phyloP scores from a whole-genome alignment of 2,113 vertebrate species.

The Ardeotis arabs region DNA sequence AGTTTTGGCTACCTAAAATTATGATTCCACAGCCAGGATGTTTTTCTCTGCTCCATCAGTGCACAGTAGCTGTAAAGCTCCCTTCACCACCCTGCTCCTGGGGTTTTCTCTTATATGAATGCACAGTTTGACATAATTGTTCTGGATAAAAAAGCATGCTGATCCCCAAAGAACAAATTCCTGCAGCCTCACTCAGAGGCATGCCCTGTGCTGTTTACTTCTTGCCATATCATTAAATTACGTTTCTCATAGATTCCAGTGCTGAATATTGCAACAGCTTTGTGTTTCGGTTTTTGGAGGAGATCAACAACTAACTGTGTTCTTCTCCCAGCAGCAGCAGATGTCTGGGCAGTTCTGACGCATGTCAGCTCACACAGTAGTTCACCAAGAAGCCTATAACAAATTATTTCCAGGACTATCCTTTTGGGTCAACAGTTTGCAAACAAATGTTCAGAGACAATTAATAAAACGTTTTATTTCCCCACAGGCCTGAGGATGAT shows the following conservation, averaged over 20 bases:
- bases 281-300: background rate
- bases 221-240: background rate
- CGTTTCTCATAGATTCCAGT: background rate
- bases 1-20: background rate
- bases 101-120: background rate
- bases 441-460: slow-evolving; percentile 12
- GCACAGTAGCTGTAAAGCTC: background rate
- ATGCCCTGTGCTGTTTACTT: background rate
- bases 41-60: background rate
- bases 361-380: background rate
- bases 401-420: background rate
- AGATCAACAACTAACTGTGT: background rate
- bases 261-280: background rate
- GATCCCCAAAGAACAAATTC: background rate
- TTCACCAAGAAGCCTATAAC: background rate
- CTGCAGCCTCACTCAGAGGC: background rate
- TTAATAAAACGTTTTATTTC: slow-evolving; percentile 34
- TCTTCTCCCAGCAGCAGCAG: background rate
- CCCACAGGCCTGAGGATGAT: background rate
- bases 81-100: background rate
- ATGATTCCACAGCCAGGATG: background rate
- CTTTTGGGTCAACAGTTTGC: background rate
- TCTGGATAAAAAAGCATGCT: background rate
- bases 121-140: background rate
- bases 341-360: background rate